Conservation (phyloP, 1,140 invertebrate species). For the Vanessa tameamea region DNA sequence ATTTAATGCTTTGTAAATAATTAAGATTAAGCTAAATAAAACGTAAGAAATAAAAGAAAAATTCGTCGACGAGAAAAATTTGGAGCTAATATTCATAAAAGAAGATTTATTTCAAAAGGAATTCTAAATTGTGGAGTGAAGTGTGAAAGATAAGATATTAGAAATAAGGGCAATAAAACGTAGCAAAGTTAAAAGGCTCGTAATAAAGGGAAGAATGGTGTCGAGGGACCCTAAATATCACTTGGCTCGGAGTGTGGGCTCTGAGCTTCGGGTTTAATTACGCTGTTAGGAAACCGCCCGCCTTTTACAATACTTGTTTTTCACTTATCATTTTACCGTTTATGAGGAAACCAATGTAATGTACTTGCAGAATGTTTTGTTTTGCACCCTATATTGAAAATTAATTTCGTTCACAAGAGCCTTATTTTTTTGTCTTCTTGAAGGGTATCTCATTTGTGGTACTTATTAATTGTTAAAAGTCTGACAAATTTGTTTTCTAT, state of each 20-base stretch:
- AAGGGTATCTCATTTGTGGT: background rate
- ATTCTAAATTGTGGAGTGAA: slow-evolving; percentile 6
- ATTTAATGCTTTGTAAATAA: background rate
- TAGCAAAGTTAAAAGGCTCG: slow-evolving; percentile 38
- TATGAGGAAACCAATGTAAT: background rate
- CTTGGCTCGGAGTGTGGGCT: slow-evolving; percentile 41
- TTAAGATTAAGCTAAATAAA: background rate
- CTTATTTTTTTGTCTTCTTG: background rate
- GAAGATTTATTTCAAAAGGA: background rate
- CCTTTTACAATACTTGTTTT: slow-evolving; percentile 19
- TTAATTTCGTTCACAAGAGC: background rate
- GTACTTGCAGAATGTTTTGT: background rate
- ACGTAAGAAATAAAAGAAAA: too few relatives aligned
- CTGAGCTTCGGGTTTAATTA: slow-evolving; percentile 36
- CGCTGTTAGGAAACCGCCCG: slow-evolving; percentile 18
- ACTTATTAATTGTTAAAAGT: background rate
- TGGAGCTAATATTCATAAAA: background rate
- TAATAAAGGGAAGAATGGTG: slow-evolving; percentile 53
- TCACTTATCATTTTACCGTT: slow-evolving; percentile 25
- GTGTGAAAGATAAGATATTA: slow-evolving; percentile 34
- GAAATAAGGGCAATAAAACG: slow-evolving; percentile 43
- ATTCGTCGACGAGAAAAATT: background rate
- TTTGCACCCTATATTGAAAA: background rate
- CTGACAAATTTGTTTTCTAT: too few relatives aligned
- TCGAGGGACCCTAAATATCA: slow-evolving; percentile 49